phyloP scores from a whole-genome alignment of 2,113 vertebrate species.

The Cyphomyrus discorhynchus region DNA sequence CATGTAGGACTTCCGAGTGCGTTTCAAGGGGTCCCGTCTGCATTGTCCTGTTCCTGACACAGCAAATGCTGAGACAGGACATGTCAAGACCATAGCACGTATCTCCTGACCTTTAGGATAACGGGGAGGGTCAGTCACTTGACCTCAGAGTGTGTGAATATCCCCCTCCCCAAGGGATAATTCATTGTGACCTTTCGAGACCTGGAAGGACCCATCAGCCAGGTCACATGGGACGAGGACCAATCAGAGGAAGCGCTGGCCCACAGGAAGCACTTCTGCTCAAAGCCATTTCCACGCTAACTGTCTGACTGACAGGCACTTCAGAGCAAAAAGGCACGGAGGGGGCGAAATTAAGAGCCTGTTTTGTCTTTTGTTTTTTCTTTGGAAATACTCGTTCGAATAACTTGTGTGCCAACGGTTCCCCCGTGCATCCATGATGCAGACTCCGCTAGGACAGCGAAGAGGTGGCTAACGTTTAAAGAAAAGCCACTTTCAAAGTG shows the following conservation, averaged over 20 bases:
- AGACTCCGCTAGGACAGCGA: background rate
- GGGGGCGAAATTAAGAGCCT: background rate
- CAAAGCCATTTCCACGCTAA: background rate
- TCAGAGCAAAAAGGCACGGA: background rate
- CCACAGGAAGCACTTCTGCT: background rate
- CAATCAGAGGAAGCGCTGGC: background rate
- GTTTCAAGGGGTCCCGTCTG: background rate
- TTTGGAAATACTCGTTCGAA: background rate
- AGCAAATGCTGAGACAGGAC: background rate
- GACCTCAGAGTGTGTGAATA: slow-evolving; percentile 5
- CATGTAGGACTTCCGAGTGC: background rate
- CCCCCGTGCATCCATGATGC: background rate
- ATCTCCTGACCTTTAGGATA: slow-evolving; percentile 8
- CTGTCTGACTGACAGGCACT: background rate
- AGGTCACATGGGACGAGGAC: background rate
- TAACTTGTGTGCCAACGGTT: background rate
- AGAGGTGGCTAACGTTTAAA: background rate
- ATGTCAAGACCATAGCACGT: slow-evolving; percentile 10
- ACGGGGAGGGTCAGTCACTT: background rate
- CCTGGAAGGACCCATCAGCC: background rate
- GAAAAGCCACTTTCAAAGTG: background rate
- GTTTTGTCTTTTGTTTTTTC: background rate
- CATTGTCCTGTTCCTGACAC: slow-evolving; percentile 5
- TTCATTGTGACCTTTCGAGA: background rate
- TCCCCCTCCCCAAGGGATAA: background rate